Base-by-base conservation (phyloP, 2,888 invertebrate species). In the Drosophila quinaria region DNA sequence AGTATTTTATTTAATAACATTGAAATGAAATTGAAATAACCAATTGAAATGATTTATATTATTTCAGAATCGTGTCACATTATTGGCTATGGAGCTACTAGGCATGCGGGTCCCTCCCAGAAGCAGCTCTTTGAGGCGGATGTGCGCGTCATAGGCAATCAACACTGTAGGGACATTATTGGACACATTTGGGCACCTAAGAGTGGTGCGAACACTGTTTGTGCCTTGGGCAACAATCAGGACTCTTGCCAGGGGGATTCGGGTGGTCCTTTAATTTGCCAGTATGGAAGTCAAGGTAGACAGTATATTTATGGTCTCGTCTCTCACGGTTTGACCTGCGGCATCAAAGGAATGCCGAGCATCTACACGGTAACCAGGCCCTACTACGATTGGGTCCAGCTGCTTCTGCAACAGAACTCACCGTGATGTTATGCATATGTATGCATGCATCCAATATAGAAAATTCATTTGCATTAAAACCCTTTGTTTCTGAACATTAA, bases 211-310 rank as follows among this genome's bases (percentile, higher is more conserved):
- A 90, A 86, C 42, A 89, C 91, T 9, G 82, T 92, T n/a, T 92
- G 92, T 66, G 92, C 91, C 0, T 50, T 92, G 49, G 92, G 92
- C 9, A 80, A 81, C 35, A 80, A 81, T 47, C 90, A 92, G 68
- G 92, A 92, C 65, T 90, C 92, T 0, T 92, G 92, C 55, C 91
- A 92, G 86, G 92, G 92, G 11, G 92, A 93, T 65, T 92, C 92
- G 15, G 92, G 92, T 3, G 92, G 92, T 15, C 92, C 92, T 2
- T 65, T 93, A 2, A 83, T 93, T 35, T 93, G 92, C 60, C 72
- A 72, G 4, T 75, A 91, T 51, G 76, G 87, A 3, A 81, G 74
- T 33, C 70, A 74, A 3, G 89, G 81, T 9, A 64, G 54, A 4
- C 76, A 90, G 19, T 91, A 90, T 37, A 87, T 93, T n/a, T 91